phyloP scores from a whole-genome alignment of 2,888 invertebrate genomes.

The Microplitis deprimator region DNA sequence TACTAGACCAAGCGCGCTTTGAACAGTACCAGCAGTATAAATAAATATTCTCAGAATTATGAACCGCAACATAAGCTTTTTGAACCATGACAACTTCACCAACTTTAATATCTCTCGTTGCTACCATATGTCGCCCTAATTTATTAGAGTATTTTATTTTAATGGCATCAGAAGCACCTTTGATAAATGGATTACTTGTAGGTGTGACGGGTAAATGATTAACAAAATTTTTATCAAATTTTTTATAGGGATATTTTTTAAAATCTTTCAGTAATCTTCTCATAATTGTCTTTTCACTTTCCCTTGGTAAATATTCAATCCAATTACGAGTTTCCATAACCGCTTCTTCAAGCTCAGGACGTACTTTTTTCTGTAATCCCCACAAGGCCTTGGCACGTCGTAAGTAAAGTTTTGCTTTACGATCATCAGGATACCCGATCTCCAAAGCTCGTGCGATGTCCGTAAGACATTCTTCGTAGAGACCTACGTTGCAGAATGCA shows the following conservation, averaged over 20 bases:
- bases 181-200: conserved; percentile 65
- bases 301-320: conserved; percentile 48
- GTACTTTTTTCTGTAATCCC: conserved; percentile 48
- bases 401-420: conserved; percentile 76
- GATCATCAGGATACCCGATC: conserved; percentile 76
- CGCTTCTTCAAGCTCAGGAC: conserved; percentile 43
- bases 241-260: not conserved
- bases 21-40: conserved; percentile 64
- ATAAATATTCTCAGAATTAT: conserved; percentile 23
- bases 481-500: conserved; percentile 77
- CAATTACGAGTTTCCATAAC: conserved; percentile 36
- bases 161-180: conserved; percentile 78
- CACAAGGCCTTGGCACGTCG: conserved; percentile 74
- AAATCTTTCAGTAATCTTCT: conserved; percentile 35
- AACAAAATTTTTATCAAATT: conserved; percentile 33
- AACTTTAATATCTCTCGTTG: conserved; percentile 78
- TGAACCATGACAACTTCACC: conserved; percentile 86
- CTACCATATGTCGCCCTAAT: conserved; percentile 82
- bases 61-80: conserved; percentile 77
- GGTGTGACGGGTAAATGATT: conserved; percentile 37
- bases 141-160: conserved; percentile 74
- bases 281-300: conserved; percentile 33
- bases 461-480: conserved; percentile 77
- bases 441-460: conserved; percentile 79
- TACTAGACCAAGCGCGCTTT: conserved; percentile 71